phyloP scores from a whole-genome alignment of 2,888 invertebrate species.

The Helicoverpa assulta region DNA sequence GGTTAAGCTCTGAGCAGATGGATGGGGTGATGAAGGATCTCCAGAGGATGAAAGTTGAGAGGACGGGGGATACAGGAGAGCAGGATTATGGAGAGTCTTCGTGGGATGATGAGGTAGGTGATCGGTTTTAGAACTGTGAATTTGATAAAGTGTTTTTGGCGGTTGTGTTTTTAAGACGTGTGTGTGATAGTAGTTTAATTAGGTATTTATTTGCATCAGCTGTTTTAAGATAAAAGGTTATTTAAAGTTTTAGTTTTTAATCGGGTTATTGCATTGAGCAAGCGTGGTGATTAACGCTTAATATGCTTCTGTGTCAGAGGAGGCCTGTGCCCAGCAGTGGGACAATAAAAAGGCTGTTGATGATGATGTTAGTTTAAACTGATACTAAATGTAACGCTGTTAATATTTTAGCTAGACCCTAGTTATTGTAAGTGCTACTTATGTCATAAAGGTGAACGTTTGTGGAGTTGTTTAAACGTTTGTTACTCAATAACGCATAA shows the following conservation, averaged over 20 bases:
- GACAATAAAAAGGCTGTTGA: too few relatives aligned
- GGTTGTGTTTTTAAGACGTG: background rate
- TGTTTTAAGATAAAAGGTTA: too few relatives aligned
- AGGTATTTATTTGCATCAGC: too few relatives aligned
- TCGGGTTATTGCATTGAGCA: too few relatives aligned
- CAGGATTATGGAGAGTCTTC: constrained; percentile 76
- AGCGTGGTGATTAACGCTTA: too few relatives aligned
- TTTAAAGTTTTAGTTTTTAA: too few relatives aligned
- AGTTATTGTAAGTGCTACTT: background rate
- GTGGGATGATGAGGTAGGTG: constrained; percentile 84
- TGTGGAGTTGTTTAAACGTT: background rate
- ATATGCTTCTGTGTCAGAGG: too few relatives aligned
- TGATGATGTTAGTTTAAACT: too few relatives aligned
- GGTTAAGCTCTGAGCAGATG: constrained; percentile 77
- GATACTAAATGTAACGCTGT: too few relatives aligned
- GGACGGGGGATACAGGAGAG: constrained; percentile 66
- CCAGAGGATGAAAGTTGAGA: constrained; percentile 73
- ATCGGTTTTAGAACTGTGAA: background rate
- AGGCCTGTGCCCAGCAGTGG: too few relatives aligned
- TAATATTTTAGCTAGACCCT: background rate
- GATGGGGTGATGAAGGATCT: constrained; percentile 78
- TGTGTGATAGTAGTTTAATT: too few relatives aligned
- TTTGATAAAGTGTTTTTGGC: constrained; percentile 3
- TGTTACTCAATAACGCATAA: constrained; percentile 1
- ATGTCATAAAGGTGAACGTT: constrained; percentile 1